Conservation (phyloP, 2,113 vertebrate genomes). For the Onychostruthus taczanowskii region DNA sequence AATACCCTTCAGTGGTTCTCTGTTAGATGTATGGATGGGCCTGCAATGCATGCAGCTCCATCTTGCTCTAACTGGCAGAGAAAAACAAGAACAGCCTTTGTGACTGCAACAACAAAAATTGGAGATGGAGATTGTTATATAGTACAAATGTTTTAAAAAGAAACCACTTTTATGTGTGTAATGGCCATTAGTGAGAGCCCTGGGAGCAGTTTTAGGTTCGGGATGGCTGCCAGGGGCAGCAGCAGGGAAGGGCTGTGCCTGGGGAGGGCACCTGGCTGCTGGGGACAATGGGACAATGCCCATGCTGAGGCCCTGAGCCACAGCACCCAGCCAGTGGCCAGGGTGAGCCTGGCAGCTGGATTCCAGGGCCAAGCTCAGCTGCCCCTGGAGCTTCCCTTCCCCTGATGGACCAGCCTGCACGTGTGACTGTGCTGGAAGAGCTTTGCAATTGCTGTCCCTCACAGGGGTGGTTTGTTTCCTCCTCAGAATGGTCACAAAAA, state of each 20-base stretch:
- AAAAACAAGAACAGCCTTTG: background rate
- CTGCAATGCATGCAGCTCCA: background rate
- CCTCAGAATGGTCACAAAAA: background rate
- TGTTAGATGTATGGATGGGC: background rate
- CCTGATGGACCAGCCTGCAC: rapidly evolving
- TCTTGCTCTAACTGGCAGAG: background rate
- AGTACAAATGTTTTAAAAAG: background rate
- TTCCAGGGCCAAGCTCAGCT: background rate
- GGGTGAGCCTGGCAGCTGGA: rapidly evolving
- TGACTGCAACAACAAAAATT: background rate
- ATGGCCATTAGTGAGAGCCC: background rate
- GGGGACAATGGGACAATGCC: rapidly evolving
- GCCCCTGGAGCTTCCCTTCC: background rate
- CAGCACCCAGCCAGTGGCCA: background rate
- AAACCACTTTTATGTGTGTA: background rate
- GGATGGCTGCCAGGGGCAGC: background rate
- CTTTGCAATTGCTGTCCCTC: background rate
- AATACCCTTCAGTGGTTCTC: background rate
- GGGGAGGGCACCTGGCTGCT: background rate
- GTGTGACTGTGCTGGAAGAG: background rate
- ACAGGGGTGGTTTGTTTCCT: background rate
- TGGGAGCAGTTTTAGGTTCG: background rate
- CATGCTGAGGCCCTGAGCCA: background rate
- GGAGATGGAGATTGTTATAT: background rate
- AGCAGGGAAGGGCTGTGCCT: background rate